Conservation (phyloP, 2,888 invertebrate genomes). For the Endotricha flammealis region DNA sequence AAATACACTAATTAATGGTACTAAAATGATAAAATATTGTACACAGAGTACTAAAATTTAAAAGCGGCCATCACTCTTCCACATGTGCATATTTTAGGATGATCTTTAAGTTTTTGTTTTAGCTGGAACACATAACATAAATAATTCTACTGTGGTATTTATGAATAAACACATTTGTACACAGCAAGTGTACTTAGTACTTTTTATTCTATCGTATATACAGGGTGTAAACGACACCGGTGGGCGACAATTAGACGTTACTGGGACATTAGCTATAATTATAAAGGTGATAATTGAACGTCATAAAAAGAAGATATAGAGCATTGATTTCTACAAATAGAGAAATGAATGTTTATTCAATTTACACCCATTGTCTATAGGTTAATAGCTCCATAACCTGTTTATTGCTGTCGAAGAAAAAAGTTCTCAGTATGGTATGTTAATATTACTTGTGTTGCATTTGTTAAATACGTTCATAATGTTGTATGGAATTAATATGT, state of each 20-base stretch:
- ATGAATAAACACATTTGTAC: conserved; percentile 11
- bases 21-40: too few species aligned
- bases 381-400: conserved; percentile 4
- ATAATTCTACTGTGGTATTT: conserved; percentile 1
- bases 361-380: conserved; percentile 4
- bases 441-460: neutral
- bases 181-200: neutral
- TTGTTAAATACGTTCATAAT: too few species aligned
- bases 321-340: conserved; percentile 3
- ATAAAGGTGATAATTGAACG: conserved; percentile 8
- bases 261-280: conserved; percentile 3
- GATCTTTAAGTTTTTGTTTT: conserved; percentile 1
- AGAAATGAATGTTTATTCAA: conserved; percentile 7
- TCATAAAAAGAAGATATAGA: neutral
- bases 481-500: too few species aligned
- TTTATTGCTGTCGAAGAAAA: neutral
- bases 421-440: too few species aligned
- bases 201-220: neutral
- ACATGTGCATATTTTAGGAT: conserved; percentile 3
- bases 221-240: conserved; percentile 5
- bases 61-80: conserved; percentile 2
- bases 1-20: neutral
- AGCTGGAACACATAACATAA: neutral
- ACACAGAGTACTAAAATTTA: conserved; percentile 1
- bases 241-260: conserved; percentile 2